phyloP scores from a whole-genome alignment of 2,797 vertebrate genomes.

The Gymnocypris eckloni region DNA sequence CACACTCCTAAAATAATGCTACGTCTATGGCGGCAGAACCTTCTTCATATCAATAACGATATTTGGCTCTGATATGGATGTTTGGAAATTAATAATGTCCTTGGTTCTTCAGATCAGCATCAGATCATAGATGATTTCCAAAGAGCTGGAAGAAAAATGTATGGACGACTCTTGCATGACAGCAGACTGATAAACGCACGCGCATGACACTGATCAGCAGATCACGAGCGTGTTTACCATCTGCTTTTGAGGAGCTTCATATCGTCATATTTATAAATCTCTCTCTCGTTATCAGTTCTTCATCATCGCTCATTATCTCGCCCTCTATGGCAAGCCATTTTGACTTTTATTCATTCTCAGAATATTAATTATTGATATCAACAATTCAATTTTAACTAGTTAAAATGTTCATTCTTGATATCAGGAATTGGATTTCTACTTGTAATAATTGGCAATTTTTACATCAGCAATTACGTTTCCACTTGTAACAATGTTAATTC shows the following conservation, averaged over 20 bases:
- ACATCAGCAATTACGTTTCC: no score
- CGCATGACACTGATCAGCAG: not conserved
- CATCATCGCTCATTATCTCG: not conserved
- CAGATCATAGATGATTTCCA: not conserved
- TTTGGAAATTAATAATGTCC: not conserved
- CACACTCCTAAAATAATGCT: not conserved
- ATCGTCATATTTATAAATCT: constrained; percentile 4
- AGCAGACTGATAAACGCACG: not conserved
- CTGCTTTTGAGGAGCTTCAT: not conserved
- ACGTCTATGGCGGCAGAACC: not conserved
- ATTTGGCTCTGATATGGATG: not conserved
- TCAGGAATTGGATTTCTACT: no score
- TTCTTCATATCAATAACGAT: not conserved
- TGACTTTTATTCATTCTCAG: no score
- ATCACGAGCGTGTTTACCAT: not conserved
- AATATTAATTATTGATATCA: no score
- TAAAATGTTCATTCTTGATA: no score
- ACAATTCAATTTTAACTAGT: no score
- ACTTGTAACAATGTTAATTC: no score
- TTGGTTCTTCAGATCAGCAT: not conserved
- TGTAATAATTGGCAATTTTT: no score
- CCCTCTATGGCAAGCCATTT: not conserved
- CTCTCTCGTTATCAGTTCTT: not conserved
- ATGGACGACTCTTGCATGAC: no score
- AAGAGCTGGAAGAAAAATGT: not conserved